phyloP scores from a whole-genome alignment of 2,888 invertebrate genomes.

The Hydropsyche betteni region DNA sequence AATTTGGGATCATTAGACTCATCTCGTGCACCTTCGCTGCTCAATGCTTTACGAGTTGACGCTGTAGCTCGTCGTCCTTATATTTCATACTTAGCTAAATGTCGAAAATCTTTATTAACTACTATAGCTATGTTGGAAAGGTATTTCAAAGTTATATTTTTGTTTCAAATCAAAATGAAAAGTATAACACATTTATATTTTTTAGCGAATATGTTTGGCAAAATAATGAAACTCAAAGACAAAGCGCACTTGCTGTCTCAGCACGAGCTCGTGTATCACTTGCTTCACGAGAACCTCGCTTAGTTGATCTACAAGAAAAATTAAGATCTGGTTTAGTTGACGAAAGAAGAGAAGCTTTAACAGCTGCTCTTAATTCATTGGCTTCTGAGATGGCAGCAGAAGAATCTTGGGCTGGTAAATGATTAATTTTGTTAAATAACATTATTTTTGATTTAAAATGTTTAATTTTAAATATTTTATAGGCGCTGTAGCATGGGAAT shows the following conservation, averaged over 20 bases:
- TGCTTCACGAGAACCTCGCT: slow-evolving; percentile 51
- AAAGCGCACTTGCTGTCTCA: slow-evolving; percentile 51
- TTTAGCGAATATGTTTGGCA: slow-evolving; percentile 50
- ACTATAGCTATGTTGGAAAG: slow-evolving; percentile 77
- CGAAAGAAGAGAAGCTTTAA: slow-evolving; percentile 46
- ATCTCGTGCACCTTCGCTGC: slow-evolving; percentile 75
- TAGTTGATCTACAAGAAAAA: slow-evolving; percentile 47
- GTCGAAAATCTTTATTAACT: slow-evolving; percentile 80
- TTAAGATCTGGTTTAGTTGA: slow-evolving; percentile 57
- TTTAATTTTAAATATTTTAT: slow-evolving; percentile 43
- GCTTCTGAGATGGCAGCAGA: slow-evolving; percentile 61
- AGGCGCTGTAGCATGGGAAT: slow-evolving; percentile 77
- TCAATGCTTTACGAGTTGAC: slow-evolving; percentile 79
- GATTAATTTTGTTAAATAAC: slow-evolving; percentile 18
- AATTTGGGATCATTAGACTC: slow-evolving; percentile 79
- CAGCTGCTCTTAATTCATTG: slow-evolving; percentile 55
- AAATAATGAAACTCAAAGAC: slow-evolving; percentile 50
- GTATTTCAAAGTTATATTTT: slow-evolving; percentile 56
- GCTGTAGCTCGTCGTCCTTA: slow-evolving; percentile 81
- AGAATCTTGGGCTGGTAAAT: slow-evolving; percentile 52
- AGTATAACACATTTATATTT: neutral
- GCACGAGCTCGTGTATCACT: slow-evolving; percentile 46
- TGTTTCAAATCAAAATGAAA: slow-evolving; percentile 39
- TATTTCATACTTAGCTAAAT: slow-evolving; percentile 81
- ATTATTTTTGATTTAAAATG: slow-evolving; percentile 1